Evolutionary conservation across 2,888 invertebrate species (phyloP), one percentile per base, ranked within the genome.

Genomic region (Alloplasta piceator): DNA sequence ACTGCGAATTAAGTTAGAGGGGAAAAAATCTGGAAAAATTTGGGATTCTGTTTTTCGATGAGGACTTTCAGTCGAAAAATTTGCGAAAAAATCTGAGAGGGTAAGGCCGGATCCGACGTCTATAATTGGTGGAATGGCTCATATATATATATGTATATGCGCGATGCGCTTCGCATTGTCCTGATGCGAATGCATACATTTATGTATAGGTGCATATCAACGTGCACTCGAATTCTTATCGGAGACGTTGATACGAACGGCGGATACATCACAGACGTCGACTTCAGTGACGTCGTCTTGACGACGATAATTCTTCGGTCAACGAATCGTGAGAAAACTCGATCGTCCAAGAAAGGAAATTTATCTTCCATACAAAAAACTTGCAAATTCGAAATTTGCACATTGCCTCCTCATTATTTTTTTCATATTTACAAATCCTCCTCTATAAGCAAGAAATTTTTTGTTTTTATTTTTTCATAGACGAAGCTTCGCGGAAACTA

Each of bases 131-230:
- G 26, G 26, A 26, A 26, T 3, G 26, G 1, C 26, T 3, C 26
- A 26, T 26, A 26, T 43, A 14, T 43, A 14, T 38, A 4, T 14
- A 38, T 56, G 52, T 55, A 50, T 67, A 63, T 41, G 43, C 41
- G 7, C 39, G 56, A 68, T 73, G 66, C 70, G 48, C 7, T 73
- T 46, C 64, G 16, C 46, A 68, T 56, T 41, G 73, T n/a, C 26
- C 63, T 16, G 46, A 66, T 66, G 72, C 60, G 52, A 61, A 39
- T 50, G 14, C 66, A 14, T 12, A 76, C 38, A 26, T 64, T 16
- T 46, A 7, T 43, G 46, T 46, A 26, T 39, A 41, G 7, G 36
- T 14, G 39, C 36, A 61, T 16, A 39, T 9, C 7, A 10, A 48
- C 10, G n/a, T 58, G 39, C 36, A 43, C 26, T 26, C 26, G 26